Evolutionary conservation across 2,797 vertebrate species (phyloP).

Genomic region (Garrulus glandarius): DNA sequence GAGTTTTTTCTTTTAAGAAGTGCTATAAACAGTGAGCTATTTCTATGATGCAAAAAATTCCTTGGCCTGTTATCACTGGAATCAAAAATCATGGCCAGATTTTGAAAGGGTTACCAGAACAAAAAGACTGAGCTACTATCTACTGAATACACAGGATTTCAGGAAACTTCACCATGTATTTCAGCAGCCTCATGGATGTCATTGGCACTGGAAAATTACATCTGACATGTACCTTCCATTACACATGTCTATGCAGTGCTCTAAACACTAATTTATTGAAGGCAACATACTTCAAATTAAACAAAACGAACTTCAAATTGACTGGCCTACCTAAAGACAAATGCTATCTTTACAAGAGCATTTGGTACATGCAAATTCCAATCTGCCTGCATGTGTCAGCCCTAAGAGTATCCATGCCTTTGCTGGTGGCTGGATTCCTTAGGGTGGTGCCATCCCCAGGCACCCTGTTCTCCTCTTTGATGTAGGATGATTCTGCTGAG

Average conservation of each 20-base stretch:
- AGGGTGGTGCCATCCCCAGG: neutral
- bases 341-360: neutral
- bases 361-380: neutral
- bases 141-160: neutral
- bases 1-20: neutral
- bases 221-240: neutral
- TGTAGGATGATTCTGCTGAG: neutral
- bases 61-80: fast-evolving
- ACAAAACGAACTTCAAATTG: neutral
- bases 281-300: neutral
- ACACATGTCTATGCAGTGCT: neutral
- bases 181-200: neutral
- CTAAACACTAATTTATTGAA: neutral
- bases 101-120: neutral
- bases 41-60: neutral
- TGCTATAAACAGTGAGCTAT: neutral
- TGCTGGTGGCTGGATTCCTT: neutral
- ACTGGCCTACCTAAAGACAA: neutral
- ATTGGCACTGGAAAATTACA: neutral
- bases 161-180: neutral
- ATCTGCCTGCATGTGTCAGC: neutral
- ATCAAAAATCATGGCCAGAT: neutral
- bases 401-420: neutral
- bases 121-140: neutral
- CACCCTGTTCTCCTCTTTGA: fast-evolving